These are phyloP conservation scores for Sorex fumeus DNA, from an alignment of 2,113 vertebrate genomes.

Conservation along the genomic window DNA sequence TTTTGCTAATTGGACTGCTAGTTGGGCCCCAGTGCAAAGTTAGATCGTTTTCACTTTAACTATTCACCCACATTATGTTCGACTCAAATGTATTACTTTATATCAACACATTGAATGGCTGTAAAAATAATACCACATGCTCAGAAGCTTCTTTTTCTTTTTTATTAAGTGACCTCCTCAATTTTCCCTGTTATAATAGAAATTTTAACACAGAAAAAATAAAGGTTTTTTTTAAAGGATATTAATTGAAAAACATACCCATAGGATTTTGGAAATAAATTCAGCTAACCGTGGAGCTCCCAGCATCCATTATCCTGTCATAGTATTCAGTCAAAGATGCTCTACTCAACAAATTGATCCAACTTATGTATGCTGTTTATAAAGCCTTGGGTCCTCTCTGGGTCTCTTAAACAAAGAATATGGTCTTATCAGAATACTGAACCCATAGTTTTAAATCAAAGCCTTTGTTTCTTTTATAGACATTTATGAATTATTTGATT, in stretches of 20 bases:
- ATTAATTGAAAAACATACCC: constrained; percentile 86
- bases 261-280: constrained; percentile 76
- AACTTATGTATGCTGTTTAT: neutral
- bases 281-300: constrained; percentile 57
- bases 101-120: constrained; percentile 91
- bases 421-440: neutral
- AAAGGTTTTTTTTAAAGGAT: constrained; percentile 89
- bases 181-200: constrained; percentile 89
- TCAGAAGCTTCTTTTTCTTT: constrained; percentile 88
- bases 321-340: constrained; percentile 56
- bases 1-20: constrained; percentile 89
- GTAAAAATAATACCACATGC: constrained; percentile 92
- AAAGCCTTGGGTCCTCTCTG: neutral
- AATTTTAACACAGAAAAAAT: constrained; percentile 86
- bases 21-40: constrained; percentile 82
- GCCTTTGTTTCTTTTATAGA: neutral
- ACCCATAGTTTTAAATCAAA: neutral
- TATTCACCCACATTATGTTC: constrained; percentile 91
- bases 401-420: accelerated
- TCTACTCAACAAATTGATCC: constrained; percentile 39
- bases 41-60: constrained; percentile 90
- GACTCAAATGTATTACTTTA: constrained; percentile 92
- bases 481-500: neutral
- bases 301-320: constrained; percentile 39
- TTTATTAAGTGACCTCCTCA: constrained; percentile 93